Conservation (phyloP, 2,113 vertebrate genomes). For the Corydoras maculifer region DNA sequence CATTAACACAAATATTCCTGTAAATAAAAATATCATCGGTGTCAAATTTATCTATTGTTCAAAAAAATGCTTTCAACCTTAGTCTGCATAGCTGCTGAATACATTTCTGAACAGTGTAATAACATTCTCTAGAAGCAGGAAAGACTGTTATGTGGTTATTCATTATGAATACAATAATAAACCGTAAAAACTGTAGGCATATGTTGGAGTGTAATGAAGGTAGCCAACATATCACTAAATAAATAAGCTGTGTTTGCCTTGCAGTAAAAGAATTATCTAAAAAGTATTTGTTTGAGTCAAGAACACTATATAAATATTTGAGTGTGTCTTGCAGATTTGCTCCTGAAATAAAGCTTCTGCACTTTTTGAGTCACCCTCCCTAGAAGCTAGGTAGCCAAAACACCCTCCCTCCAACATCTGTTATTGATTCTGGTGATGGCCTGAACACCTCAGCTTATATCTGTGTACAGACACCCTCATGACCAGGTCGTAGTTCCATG, state of each 20-base stretch:
- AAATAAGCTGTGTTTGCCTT: too few species aligned
- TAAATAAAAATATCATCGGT: too few species aligned
- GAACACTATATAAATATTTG: too few species aligned
- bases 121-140: background rate
- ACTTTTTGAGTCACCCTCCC: too few species aligned
- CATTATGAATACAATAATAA: constrained; percentile 26
- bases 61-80: too few species aligned
- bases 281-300: too few species aligned
- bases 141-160: constrained; percentile 3
- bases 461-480: constrained; percentile 26
- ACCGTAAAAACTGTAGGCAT: constrained; percentile 1
- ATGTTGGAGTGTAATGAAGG: constrained; percentile 1
- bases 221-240: background rate
- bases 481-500: background rate
- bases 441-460: constrained; percentile 28
- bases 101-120: background rate
- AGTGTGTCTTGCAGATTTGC: too few species aligned
- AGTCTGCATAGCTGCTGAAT: background rate
- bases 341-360: too few species aligned
- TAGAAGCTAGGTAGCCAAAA: too few species aligned
- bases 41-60: too few species aligned
- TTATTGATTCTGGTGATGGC: constrained; percentile 35
- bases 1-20: too few species aligned
- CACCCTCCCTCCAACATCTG: constrained; percentile 32
- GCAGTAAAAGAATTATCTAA: too few species aligned